Evolutionary conservation across 2,888 invertebrate species (phyloP).

Genomic region (Prostheceraeus crozeri): DNA sequence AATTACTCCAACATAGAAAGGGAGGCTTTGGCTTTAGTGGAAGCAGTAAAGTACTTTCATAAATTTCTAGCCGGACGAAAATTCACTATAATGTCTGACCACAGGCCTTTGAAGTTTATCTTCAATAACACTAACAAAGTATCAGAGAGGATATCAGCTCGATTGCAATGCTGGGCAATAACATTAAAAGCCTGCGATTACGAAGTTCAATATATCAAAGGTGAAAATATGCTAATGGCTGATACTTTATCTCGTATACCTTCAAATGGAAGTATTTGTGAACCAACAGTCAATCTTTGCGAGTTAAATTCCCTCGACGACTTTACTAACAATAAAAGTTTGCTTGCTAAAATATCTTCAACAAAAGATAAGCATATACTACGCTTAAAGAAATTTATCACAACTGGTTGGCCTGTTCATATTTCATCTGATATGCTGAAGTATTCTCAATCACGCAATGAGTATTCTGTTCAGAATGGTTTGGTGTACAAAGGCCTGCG

Average conservation of each 20-base stretch:
- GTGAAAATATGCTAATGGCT: slow-evolving; percentile 44
- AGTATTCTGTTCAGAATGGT: slow-evolving; percentile 24
- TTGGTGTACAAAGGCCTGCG: slow-evolving; percentile 17
- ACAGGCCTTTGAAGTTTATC: slow-evolving; percentile 51
- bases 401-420: slow-evolving; percentile 17
- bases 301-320: slow-evolving; percentile 6
- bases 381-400: slow-evolving; percentile 3
- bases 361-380: not conserved
- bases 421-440: slow-evolving; percentile 7
- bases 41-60: slow-evolving; percentile 50
- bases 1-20: slow-evolving; percentile 50
- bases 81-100: slow-evolving; percentile 53
- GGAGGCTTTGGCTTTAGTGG: slow-evolving; percentile 50
- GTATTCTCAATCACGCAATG: slow-evolving; percentile 14
- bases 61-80: slow-evolving; percentile 48
- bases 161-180: slow-evolving; percentile 43
- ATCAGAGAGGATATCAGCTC: slow-evolving; percentile 41
- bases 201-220: slow-evolving; percentile 43
- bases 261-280: not conserved
- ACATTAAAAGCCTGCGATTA: slow-evolving; percentile 48
- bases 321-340: slow-evolving; percentile 17
- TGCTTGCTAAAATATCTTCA: not conserved
- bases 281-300: not conserved
- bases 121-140: slow-evolving; percentile 45
- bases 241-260: slow-evolving; percentile 45